Evolutionary conservation across 2,888 invertebrate species (phyloP).

Genomic region (Melinopterus prodromus): DNA sequence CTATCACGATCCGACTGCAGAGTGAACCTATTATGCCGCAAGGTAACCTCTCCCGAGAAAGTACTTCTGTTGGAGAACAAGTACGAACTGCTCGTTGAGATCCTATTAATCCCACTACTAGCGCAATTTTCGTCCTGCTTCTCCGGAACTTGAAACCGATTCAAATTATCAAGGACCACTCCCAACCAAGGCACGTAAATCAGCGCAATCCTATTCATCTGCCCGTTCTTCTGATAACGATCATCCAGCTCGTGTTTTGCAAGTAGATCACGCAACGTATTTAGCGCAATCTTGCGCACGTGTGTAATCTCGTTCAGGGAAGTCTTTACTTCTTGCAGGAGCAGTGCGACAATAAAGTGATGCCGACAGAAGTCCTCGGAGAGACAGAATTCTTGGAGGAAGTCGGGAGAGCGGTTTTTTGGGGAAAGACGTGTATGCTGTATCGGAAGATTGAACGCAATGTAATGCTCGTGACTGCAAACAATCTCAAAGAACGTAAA

Average conservation of each 20-base stretch:
- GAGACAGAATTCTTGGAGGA: slow-evolving; percentile 68
- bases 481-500: slow-evolving; percentile 91
- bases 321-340: slow-evolving; percentile 87
- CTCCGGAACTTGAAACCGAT: slow-evolving; percentile 69
- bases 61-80: slow-evolving; percentile 59
- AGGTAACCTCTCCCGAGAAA: slow-evolving; percentile 60
- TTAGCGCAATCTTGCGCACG: slow-evolving; percentile 82
- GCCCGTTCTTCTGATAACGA: slow-evolving; percentile 76
- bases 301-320: slow-evolving; percentile 87
- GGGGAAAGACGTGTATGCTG: slow-evolving; percentile 71
- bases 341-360: slow-evolving; percentile 89
- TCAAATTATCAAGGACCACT: slow-evolving; percentile 87
- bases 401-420: slow-evolving; percentile 63
- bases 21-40: slow-evolving; percentile 71
- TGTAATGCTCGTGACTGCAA: slow-evolving; percentile 93
- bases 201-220: slow-evolving; percentile 84
- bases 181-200: slow-evolving; percentile 93
- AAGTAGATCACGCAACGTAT: slow-evolving; percentile 82
- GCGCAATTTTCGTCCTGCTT: slow-evolving; percentile 57
- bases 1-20: slow-evolving; percentile 78
- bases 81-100: slow-evolving; percentile 68
- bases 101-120: slow-evolving; percentile 60
- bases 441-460: slow-evolving; percentile 91
- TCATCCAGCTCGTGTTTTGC: slow-evolving; percentile 96
- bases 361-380: slow-evolving; percentile 89